These are phyloP conservation scores for Chironomus tentans DNA, from an alignment of 2,888 invertebrate species.

Conservation along the genomic window DNA sequence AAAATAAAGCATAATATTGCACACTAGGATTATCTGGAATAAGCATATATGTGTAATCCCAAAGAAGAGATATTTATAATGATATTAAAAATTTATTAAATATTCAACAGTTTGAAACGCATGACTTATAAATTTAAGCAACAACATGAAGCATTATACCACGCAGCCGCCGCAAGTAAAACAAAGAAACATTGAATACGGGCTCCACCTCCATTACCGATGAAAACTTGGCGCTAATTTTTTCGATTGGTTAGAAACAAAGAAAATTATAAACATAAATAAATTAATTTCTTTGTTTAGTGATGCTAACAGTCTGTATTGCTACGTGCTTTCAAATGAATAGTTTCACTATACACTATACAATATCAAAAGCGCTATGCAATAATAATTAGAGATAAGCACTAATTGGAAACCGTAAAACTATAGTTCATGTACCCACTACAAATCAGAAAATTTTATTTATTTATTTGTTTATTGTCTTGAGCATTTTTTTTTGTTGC, in stretches of 20 bases:
- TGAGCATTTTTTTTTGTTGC: no score
- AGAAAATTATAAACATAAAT: constrained; percentile 23
- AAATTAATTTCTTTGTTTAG: constrained; percentile 14
- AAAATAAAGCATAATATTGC: no score
- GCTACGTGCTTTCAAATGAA: not conserved
- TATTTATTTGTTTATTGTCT: no score
- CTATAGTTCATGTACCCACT: no score
- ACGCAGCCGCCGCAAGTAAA: constrained; percentile 14
- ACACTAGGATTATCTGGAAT: no score
- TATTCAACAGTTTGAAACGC: constrained; percentile 13
- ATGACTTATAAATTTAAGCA: constrained; percentile 5
- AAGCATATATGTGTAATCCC: no score
- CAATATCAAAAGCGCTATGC: no score
- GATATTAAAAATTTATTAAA: not conserved
- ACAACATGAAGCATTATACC: constrained; percentile 10
- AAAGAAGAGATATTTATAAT: not conserved
- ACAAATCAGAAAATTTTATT: no score
- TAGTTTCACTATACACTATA: no score
- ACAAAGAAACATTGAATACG: constrained; percentile 19
- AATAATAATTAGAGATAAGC: no score
- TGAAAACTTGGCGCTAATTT: constrained; percentile 18
- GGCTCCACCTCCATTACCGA: constrained; percentile 9
- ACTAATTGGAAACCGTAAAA: no score
- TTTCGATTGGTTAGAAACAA: constrained; percentile 27
- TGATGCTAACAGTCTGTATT: not conserved